Percentiles rank a stretch among this genome's conserved stretches.
Conservation (phyloP, 2,888 invertebrate species). For the Meandrusa payeni region DNA sequence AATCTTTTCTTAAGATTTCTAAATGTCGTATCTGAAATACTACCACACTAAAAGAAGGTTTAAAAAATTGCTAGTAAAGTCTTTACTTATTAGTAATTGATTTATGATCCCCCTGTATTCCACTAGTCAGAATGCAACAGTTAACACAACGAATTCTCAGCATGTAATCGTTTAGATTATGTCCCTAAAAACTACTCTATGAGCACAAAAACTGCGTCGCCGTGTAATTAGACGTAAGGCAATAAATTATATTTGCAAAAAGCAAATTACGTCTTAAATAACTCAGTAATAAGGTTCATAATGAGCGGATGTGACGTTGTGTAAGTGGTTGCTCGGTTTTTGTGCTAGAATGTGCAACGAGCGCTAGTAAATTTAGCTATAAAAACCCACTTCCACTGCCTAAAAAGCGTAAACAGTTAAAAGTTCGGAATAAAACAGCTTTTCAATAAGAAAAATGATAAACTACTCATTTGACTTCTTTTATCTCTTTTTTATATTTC, state of each 20-base stretch:
- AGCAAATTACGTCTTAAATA: constrained; percentile 9
- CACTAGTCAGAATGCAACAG: background rate
- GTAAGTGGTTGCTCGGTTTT: constrained; percentile 6
- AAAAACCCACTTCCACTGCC: no score
- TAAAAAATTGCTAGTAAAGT: no score
- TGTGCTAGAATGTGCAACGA: background rate
- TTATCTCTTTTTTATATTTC: no score
- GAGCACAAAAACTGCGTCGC: constrained; percentile 6
- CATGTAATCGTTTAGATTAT: constrained; percentile 1
- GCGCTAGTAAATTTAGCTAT: no score
- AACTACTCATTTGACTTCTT: no score
- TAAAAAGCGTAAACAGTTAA: no score
- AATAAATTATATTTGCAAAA: constrained; percentile 13
- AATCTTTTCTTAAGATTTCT: no score
- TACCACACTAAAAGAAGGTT: no score
- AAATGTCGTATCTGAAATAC: no score
- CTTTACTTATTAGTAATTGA: no score
- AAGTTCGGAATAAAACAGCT: no score
- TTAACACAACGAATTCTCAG: background rate
- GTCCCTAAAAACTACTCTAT: background rate
- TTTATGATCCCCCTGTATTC: background rate
- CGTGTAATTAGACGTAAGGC: constrained; percentile 13
- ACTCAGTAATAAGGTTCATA: constrained; percentile 5
- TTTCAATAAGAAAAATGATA: no score
- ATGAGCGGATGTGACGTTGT: constrained; percentile 1